phyloP scores from a whole-genome alignment of 2,888 invertebrate species.

The Antheraea assamensis region DNA sequence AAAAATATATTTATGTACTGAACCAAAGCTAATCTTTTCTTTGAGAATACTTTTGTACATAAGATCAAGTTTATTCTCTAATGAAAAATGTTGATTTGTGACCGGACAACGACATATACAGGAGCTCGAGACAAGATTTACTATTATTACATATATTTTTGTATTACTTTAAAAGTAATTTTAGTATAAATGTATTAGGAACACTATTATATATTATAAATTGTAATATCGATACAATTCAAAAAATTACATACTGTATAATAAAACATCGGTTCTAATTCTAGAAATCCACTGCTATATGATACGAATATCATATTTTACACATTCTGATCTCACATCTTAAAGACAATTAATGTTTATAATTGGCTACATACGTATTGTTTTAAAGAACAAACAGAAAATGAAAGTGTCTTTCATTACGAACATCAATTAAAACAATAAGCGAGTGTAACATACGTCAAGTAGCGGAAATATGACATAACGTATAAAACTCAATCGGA shows the following conservation, averaged over 20 bases:
- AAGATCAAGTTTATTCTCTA: neutral
- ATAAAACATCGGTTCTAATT: no score
- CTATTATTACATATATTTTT: neutral
- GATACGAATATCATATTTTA: no score
- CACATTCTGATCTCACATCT: no score
- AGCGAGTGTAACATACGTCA: constrained; percentile 7
- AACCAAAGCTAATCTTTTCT: neutral
- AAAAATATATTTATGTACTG: neutral
- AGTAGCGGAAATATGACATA: constrained; percentile 12
- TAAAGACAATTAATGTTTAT: neutral
- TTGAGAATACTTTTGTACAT: neutral
- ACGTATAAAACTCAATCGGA: constrained; percentile 22
- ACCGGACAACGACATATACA: neutral
- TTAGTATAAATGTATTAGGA: neutral
- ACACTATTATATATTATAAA: neutral
- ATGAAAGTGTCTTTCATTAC: constrained; percentile 7
- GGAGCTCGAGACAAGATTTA: neutral
- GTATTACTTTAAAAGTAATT: neutral
- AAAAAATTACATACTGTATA: no score
- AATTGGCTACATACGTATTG: neutral
- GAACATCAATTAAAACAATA: constrained; percentile 3
- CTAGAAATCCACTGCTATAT: no score
- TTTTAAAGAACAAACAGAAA: constrained; percentile 6
- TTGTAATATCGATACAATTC: no score
- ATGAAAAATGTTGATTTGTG: neutral